Evolutionary conservation across 2,797 vertebrate genomes (phyloP).

Genomic region (Micromesistius poutassou): DNA sequence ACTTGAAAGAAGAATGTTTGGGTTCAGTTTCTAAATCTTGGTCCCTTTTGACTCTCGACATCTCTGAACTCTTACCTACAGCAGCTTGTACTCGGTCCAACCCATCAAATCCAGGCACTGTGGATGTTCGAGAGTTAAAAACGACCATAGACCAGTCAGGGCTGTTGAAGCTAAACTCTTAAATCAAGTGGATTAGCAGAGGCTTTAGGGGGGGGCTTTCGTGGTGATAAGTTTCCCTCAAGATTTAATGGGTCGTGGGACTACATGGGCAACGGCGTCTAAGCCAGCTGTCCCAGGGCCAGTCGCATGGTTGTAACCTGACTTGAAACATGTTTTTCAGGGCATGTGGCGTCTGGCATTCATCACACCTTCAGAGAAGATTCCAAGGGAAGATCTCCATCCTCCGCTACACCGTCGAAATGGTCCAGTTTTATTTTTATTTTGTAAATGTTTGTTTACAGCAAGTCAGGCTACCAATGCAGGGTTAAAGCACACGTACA

Average conservation of each 20-base stretch:
- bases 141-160: not conserved
- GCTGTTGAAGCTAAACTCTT: constrained; percentile 29
- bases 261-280: not conserved
- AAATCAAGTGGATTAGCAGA: constrained; percentile 43
- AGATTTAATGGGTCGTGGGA: not conserved
- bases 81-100: too few relatives aligned
- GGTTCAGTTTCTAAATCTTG: too few relatives aligned
- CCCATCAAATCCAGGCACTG: too few relatives aligned
- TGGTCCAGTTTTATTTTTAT: constrained; percentile 28
- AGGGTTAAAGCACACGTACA: constrained; percentile 17
- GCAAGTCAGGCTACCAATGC: constrained; percentile 17
- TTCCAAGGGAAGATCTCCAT: constrained; percentile 38
- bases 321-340: constrained; percentile 31
- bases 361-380: constrained; percentile 37
- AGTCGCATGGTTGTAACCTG: not conserved
- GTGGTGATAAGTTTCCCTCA: constrained; percentile 15
- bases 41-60: too few relatives aligned
- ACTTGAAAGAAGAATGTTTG: not conserved
- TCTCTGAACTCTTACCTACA: too few relatives aligned
- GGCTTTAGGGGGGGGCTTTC: constrained; percentile 42
- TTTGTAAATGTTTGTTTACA: constrained; percentile 25
- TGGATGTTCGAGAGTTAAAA: too few relatives aligned
- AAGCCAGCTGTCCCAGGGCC: not conserved
- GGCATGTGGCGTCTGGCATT: constrained; percentile 46
- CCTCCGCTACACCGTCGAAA: constrained; percentile 11